Percentiles rank a stretch among this genome's conserved stretches.
phyloP scores from a whole-genome alignment of 2,113 vertebrate species.

The Cinclus mexicanus region DNA sequence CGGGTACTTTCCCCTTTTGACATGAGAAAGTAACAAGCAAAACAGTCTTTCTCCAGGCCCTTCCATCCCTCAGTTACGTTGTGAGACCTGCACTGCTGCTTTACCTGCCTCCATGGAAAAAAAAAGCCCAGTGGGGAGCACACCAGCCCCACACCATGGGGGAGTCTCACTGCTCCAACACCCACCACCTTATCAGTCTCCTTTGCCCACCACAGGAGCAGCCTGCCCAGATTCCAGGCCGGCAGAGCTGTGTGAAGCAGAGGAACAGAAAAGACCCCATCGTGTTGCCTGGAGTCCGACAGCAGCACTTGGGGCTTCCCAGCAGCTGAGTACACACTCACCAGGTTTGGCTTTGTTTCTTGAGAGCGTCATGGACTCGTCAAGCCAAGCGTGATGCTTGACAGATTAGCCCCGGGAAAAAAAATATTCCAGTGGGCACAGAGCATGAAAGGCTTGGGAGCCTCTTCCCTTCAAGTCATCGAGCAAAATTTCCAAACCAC shows the following conservation, averaged over 20 bases:
- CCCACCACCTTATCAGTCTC: rapidly evolving
- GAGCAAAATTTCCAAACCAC: conserved; percentile 36
- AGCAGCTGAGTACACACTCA: neutral
- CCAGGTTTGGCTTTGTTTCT: neutral
- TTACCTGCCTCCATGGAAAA: neutral
- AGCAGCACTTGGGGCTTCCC: neutral
- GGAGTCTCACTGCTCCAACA: neutral
- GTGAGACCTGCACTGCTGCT: neutral
- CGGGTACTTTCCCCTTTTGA: neutral
- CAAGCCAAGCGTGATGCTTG: conserved; percentile 10
- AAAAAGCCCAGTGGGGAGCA: neutral
- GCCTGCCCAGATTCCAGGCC: rapidly evolving
- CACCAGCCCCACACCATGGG: rapidly evolving
- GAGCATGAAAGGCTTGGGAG: neutral
- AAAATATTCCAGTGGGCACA: neutral
- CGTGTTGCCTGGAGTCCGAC: neutral
- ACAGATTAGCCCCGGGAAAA: neutral
- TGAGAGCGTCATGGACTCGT: neutral
- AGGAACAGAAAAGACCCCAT: neutral
- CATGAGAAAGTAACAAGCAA: neutral
- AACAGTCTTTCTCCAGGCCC: neutral
- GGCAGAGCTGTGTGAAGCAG: rapidly evolving
- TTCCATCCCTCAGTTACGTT: rapidly evolving
- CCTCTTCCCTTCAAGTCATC: neutral
- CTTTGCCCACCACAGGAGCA: neutral